Base-by-base conservation (phyloP, 2,113 vertebrate species). In the Hymenochirus boettgeri region DNA sequence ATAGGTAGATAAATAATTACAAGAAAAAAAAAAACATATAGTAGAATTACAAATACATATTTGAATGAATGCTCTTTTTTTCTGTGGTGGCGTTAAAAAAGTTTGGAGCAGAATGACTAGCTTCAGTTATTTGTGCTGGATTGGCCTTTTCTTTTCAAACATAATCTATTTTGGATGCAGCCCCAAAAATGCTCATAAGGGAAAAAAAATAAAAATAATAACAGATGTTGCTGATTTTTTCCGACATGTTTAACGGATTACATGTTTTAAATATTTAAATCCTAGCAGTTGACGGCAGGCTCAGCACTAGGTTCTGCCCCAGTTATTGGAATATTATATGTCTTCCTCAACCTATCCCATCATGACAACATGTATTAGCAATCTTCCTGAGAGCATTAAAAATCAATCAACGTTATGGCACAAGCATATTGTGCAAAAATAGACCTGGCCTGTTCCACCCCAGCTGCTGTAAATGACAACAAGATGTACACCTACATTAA, bases 361-460 rank as follows among this genome's bases (percentile, higher is more conserved):
- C 59, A 69, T 69, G 65, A 69, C 65, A 53, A 45, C 31, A 53
- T 23, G 65, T 69, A 69, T 69, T 69, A 59, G 56, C 57, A 60
- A 23, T 60, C 65, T 69, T 69, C 65, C 65, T 69, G 65, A 58
- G 64, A 69, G 65, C 57, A 69, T 69, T 69, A 69, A 69, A 69
- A 59, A 48, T 7, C 56, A 33, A 67, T 66, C 63, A 58, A 23
- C 4, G 46, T 27, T 58, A 42, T 51, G 56, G 55, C 46, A 52
- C 39, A 65, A 45, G 26, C 39, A 42, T 2, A 7, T 17, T 15
- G 2, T 19, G 42, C 62, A 65, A 65, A 63, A 57, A 35, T 39
- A 66, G 31, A 58, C 45, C 64, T 66, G 64, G 46, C 55, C 17
- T 15, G 7, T 21, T 19, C 18, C 17, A 25, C 15, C 21, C 35